Evolutionary conservation across 1,140 invertebrate species (phyloP), one percentile per base, ranked within the genome.

Genomic region (Drosophila saltans): DNA sequence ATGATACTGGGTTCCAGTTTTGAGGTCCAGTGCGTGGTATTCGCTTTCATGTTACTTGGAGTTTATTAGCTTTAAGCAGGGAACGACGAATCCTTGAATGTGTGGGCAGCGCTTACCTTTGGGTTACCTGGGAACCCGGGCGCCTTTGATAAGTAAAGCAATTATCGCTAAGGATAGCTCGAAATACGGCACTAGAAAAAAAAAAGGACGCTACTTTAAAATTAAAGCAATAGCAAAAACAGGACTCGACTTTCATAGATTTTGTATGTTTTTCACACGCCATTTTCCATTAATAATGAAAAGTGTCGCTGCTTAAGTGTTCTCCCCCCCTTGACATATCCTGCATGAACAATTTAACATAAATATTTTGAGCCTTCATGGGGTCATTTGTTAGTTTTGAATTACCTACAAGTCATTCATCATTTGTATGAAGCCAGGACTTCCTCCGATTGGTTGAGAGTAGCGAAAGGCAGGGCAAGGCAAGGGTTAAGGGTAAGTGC

Each of bases 41-140:
- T 86, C 78, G 61, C 78, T 86, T 86, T 86, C 75, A 86, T 81
- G 82, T 85, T 70, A 45, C 69, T 69, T 70, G 48, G 69, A 86
- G 82, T 86, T 86, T 86, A 86, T 86, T 80, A 86, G 82, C 82
- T 86, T 81, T 79, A 72, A 81, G 75, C 69, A 69, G 66, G 40
- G 60, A 58, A 52, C 24, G 58, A 52, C 24, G 58, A 24, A 72
- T 36, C 39, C 33, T 56, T 69, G 66, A 65, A 11, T 26, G 55
- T 33, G 45, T 55, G 55, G 45, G 61, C 52, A 66, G 58, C 60
- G 66, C 68, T 75, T 81, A 52, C 45, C 45, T 16, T 16, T 75
- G 61, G 69, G 79, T 88, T 82, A 80, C 83, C 83, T 72, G 67
- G 76, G 62, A 11, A 77, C 57, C 75, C 30, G 52, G 48, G 33